Evolutionary conservation across 2,888 invertebrate species (phyloP), one percentile per base, ranked within the genome.

Genomic region (Syritta pipiens): DNA sequence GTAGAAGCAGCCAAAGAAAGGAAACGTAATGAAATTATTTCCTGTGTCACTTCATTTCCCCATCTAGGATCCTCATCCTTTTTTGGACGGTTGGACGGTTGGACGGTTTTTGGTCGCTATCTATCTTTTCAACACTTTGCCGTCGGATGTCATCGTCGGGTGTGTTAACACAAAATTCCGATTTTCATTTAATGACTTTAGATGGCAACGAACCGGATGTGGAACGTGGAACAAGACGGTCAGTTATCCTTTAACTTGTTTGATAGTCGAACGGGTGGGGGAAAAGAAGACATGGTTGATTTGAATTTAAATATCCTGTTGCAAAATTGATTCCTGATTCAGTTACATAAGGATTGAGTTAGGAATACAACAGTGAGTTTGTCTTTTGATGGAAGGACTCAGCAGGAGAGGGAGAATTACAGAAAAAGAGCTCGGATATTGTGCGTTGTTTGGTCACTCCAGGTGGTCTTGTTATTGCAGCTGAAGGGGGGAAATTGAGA

Each of bases 11-110:
- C 30, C 51, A 32, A 51, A n/a, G 22, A 53, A 51, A 42, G 63
- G 51, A 53, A 32, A 42, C 22, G 51, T 51, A 63, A 63, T 63
- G 51, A 63, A 63, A 63, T 63, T 51, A 63, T 63, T 63, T 63
- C 63, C 63, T 53, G 63, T 42, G 51, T 44, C 51, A 44, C 30
- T 59, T 59, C 30, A 59, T 63, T 51, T 42, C 42, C 5, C 42
- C 40, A 19, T 30, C 20, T 20, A n/a, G 7, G n/a, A 30, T 30
- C n/a, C 44, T 44, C 30, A 32, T 22, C 20, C 22, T 30, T 5
- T 44, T 44, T n/a, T 28, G 28, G 42, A n/a, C n/a, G n/a, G n/a
- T n/a, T n/a, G n/a, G n/a, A n/a, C n/a, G n/a, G n/a, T n/a, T n/a
- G n/a, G n/a, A n/a, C n/a, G n/a, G n/a, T n/a, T n/a, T 28, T 59